phyloP scores from a whole-genome alignment of 1,140 invertebrate species.

The Adoxophyes honmai region DNA sequence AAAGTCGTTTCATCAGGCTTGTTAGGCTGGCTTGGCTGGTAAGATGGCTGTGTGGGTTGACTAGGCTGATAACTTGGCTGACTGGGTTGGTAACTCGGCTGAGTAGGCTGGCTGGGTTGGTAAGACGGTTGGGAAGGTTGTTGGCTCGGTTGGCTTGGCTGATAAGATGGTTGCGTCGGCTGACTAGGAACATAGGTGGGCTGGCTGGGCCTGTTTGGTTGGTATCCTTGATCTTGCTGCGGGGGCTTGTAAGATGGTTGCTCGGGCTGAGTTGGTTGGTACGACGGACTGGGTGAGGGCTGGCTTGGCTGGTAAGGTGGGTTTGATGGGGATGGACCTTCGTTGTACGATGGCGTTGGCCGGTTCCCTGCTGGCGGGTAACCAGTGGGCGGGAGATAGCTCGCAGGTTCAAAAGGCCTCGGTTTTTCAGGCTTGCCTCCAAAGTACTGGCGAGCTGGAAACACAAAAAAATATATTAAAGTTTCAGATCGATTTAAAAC shows the following conservation, averaged over 20 bases:
- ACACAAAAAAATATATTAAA: constrained; percentile 19
- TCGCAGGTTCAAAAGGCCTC: constrained; percentile 80
- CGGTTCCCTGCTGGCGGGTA: constrained; percentile 66
- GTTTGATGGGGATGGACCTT: constrained; percentile 47
- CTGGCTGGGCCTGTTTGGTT: constrained; percentile 36
- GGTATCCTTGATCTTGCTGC: constrained; percentile 12
- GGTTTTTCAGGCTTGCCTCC: constrained; percentile 82
- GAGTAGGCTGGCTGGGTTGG: constrained; percentile 35
- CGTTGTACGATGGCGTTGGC: constrained; percentile 65
- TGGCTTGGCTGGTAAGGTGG: constrained; percentile 40
- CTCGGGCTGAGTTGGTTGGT: constrained; percentile 26
- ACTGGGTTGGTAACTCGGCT: constrained; percentile 42
- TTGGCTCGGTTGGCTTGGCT: constrained; percentile 38
- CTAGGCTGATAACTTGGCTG: constrained; percentile 47
- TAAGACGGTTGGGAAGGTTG: constrained; percentile 33
- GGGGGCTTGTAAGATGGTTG: constrained; percentile 32
- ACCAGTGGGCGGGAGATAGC: constrained; percentile 59
- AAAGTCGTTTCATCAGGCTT: constrained; percentile 27
- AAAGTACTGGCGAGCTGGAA: constrained; percentile 81
- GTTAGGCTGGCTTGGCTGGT: constrained; percentile 42
- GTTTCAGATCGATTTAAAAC: neutral
- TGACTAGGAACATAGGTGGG: constrained; percentile 40
- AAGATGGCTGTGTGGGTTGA: constrained; percentile 30
- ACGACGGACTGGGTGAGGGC: constrained; percentile 27
- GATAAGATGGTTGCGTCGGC: constrained; percentile 36